These are phyloP conservation scores for Onychostoma macrolepis DNA, from an alignment of 2,113 vertebrate genomes.

Conservation along the genomic window DNA sequence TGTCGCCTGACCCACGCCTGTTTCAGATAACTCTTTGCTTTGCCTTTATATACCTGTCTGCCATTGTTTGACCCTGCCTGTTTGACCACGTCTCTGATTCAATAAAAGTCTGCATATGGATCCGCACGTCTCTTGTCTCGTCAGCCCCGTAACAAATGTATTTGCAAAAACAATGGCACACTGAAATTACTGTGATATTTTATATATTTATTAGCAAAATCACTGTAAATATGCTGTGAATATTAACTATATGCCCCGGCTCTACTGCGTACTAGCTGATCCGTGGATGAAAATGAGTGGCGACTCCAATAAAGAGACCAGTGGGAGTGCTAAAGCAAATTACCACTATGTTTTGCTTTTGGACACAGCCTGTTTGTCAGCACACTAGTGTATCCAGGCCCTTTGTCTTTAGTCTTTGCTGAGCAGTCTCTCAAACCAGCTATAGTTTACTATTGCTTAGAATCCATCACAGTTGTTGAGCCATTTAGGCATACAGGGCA, in stretches of 20 bases:
- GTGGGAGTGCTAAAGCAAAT: slow-evolving; percentile 3
- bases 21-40: too few species aligned
- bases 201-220: neutral
- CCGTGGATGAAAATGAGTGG: neutral
- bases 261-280: neutral
- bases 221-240: neutral
- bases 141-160: too few species aligned
- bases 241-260: neutral
- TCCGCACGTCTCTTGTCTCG: too few species aligned
- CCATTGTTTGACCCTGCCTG: too few species aligned
- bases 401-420: neutral
- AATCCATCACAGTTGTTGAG: neutral
- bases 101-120: too few species aligned
- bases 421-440: neutral
- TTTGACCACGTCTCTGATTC: too few species aligned
- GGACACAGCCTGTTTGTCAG: neutral
- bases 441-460: slow-evolving; percentile 15
- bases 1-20: too few species aligned
- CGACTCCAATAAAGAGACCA: neutral
- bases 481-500: neutral
- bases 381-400: neutral
- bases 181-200: neutral
- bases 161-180: neutral
- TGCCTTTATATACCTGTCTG: too few species aligned
- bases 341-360: neutral